Base-by-base conservation (phyloP, 1,140 invertebrate species). In the Vanessa atalanta region DNA sequence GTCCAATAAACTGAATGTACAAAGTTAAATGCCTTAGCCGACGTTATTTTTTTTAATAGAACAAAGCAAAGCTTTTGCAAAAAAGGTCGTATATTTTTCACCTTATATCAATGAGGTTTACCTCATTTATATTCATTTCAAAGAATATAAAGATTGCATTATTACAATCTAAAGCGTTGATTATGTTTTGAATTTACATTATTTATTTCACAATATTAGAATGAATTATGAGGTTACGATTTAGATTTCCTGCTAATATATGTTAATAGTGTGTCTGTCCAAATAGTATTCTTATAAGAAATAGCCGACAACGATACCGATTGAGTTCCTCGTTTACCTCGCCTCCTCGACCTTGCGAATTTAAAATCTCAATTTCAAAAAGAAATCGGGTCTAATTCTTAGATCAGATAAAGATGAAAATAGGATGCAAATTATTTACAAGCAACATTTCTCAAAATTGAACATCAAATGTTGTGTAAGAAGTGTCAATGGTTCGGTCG, bases 341-440 rank as follows among this genome's bases (percentile, higher is more conserved):
- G 20, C 23, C 2, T 31, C 9, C 20, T 67, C 55, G 76, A 79
- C 75, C 67, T 26, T 65, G 48, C 63, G 78, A 81, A 86, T 79
- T 60, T 83, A 83, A 74, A 64, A 72, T 51, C 77, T 70, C 74
- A 72, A 85, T 87, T 85, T 87, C 79, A 43, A 47, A 50, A 47
- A 64, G 9, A 78, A 87, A 85, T 81, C 70, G 76, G 76, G 69
- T 65, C 79, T 80, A 87, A 83, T 82, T 82, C 84, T 75, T 77
- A 70, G 69, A 75, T 76, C 74, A 78, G 65, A 55, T 3, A 51
- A 11, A 11, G 13, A 47, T 50, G 50, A 57, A 15, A 70, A 31
- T 51, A 55, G 31, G 51, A n/a, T 43, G 1, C n/a, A 26, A 63
- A 26, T 53, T 60, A 70, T 51, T 64, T 60, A 72, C 70, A 72